Evolutionary conservation across 2,797 vertebrate genomes (phyloP), one percentile per base, ranked within the genome.

Genomic region (Xerus rutilus): DNA sequence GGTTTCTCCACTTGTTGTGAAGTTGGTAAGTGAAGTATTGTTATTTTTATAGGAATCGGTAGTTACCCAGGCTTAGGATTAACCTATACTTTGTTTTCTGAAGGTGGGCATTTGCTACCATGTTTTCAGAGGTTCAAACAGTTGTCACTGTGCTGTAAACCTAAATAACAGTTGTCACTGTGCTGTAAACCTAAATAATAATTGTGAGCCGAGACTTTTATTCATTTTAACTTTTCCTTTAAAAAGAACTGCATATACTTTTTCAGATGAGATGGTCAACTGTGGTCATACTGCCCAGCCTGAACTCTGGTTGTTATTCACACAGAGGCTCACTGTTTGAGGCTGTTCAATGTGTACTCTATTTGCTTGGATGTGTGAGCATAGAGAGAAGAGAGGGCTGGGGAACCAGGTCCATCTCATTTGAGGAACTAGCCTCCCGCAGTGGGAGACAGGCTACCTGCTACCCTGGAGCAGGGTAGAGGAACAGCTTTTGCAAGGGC

Each of bases 91-190:
- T 89, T 78, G 77, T 70, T 93, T 97, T 97, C 87, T 93, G 45
- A 94, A 93, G 91, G 77, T 97, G 47, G 89, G 35, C 78, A 35
- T 96, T 97, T 90, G 57, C 73, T 89, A 52, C 86, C 64, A 73
- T 91, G 81, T 94, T 96, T 94, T 91, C 88, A 96, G 86, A 94
- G 87, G 45, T 54, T 88, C 94, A 92, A 94, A 96, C 74, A 64
- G 59, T 95, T 86, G 94, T 94, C 74, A 76, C 62, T 96, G 3
- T 79, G 84, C 88, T 83, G 49, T 52, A 52, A 52, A 52, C 49
- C 13, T 87, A 97, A 93, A 95, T 97, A 97, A 90, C 95, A 95
- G 95, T 97, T 96, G 91, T 57, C 74, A 76, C 62, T 96, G 3
- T 79, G 84, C 88, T 83, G 49, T 52, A 52, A 52, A 52, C 49